phyloP scores from a whole-genome alignment of 2,797 vertebrate genomes.

The Phrynocephalus vlangalii region DNA sequence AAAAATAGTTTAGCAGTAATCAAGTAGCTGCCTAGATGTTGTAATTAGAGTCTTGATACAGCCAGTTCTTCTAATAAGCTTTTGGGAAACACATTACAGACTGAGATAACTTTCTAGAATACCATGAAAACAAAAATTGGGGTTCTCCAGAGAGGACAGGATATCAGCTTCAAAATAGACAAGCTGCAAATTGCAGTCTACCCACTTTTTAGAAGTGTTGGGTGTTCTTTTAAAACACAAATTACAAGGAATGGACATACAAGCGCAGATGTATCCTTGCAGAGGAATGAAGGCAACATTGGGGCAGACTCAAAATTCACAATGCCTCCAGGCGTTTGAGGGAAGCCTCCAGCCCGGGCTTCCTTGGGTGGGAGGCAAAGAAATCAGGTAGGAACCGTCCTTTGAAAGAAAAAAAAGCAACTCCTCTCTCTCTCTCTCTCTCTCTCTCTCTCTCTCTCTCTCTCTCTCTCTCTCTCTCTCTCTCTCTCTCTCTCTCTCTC shows the following conservation, averaged over 20 bases:
- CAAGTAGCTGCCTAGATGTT: neutral
- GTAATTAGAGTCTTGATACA: neutral
- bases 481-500: too few species aligned
- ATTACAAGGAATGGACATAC: neutral
- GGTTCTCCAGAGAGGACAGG: too few species aligned
- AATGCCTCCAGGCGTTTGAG: neutral
- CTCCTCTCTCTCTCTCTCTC: too few species aligned
- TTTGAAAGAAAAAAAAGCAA: neutral
- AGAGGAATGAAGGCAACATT: neutral
- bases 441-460: too few species aligned
- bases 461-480: too few species aligned
- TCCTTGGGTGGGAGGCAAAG: neutral
- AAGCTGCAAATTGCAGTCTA: neutral
- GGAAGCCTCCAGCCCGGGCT: neutral
- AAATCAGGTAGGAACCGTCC: conserved; percentile 17
- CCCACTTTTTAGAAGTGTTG: too few species aligned
- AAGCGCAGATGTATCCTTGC: neutral
- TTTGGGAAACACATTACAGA: neutral
- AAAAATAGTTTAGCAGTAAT: conserved; percentile 18
- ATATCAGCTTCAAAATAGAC: neutral
- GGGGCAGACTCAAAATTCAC: neutral
- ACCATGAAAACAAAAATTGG: neutral
- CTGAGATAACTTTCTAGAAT: neutral
- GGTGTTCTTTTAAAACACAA: neutral
- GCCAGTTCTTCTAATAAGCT: neutral